Conservation (phyloP, 2,888 invertebrate species). For the Protonemura montana region DNA sequence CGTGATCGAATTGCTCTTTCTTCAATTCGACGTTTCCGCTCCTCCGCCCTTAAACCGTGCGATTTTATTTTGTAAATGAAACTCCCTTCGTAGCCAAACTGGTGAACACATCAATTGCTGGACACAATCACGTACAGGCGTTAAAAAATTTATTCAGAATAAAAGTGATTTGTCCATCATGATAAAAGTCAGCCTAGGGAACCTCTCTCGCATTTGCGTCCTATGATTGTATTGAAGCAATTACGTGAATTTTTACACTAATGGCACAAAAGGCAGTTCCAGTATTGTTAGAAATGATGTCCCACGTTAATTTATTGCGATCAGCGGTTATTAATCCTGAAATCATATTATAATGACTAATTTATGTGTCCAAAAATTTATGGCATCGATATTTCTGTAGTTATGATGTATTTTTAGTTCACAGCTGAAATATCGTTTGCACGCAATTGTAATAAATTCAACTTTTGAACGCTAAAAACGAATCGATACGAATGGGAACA, state of each 20-base stretch:
- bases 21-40: background rate
- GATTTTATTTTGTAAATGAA: background rate
- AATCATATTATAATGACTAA: slow-evolving; percentile 12
- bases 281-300: slow-evolving; percentile 7
- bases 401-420: slow-evolving; percentile 12
- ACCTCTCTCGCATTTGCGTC: background rate
- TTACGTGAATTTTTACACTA: background rate
- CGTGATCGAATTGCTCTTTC: background rate
- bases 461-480: slow-evolving; percentile 15
- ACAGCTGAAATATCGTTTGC: slow-evolving; percentile 1
- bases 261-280: background rate
- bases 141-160: background rate
- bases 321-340: slow-evolving; percentile 4
- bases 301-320: background rate
- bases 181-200: background rate
- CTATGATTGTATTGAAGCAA: background rate
- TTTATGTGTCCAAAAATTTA: slow-evolving; percentile 1
- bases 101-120: background rate
- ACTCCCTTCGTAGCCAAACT: background rate
- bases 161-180: background rate
- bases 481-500: slow-evolving; percentile 25
- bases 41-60: background rate
- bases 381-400: background rate
- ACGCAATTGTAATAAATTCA: slow-evolving; percentile 31
- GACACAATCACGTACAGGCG: background rate